Evolutionary conservation across 2,797 vertebrate genomes (phyloP), one percentile per base, ranked within the genome.

Genomic region (Pseudochirops cupreus): DNA sequence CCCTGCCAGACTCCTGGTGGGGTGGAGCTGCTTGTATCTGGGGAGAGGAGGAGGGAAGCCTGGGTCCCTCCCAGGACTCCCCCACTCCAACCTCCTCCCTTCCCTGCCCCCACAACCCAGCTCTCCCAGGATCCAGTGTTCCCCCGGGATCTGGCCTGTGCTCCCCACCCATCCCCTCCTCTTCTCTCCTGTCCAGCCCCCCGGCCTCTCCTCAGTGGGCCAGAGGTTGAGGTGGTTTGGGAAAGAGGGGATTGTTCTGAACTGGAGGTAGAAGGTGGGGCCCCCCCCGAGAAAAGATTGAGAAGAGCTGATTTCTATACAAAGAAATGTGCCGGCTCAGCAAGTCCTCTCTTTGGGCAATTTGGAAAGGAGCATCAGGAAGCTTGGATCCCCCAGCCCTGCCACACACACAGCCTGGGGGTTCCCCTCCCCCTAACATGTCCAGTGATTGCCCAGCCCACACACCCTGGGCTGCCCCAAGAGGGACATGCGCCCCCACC

Each of bases 241-340:
- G 96, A 97, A 96, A 95, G 95, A 95, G 95, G 96, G 96, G 58
- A 91, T 59, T 24, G 5, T 52, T 52, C 52, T 52, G 18, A 31
- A 31, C 50, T 16, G 52, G 91, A 52, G 91, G 50, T 31, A 92
- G 92, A 97, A 55, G 67, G 82, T 74, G 90, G 46, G 95, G 90
- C 46, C 46, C 4, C 4, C 52, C 4, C 4, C 52, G 52, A 52
- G 94, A 87, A 91, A 62, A 56, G 74, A 94, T 93, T 53, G 89
- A 93, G 54, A 31, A 93, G 97, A 96, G 97, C 96, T 97, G 97
- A 98, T 97, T 92, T 95, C 95, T 95, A 94, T 91, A 96, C 96
- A 96, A 57, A 98, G 93, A 96, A 96, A 98, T 98, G 97, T 96
- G 98, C 98, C 96, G 82, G 93, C 97, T 98, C 97, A 97, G 97